Evolutionary conservation across 2,113 vertebrate species (phyloP).

Genomic region (Pangasianodon gigas): DNA sequence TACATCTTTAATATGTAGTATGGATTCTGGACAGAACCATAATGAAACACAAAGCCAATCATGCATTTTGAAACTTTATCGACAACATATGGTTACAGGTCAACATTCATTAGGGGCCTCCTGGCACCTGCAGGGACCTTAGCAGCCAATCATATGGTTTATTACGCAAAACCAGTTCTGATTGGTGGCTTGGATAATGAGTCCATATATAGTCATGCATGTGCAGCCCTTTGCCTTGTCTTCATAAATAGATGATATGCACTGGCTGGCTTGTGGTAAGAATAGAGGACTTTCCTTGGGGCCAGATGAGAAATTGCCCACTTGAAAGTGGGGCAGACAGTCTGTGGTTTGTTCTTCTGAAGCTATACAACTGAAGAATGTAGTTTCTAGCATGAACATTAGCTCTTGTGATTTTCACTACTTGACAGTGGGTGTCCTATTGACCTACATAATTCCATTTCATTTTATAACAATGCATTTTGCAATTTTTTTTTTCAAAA

Average conservation of each 20-base stretch:
- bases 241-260: conserved; percentile 51
- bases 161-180: not conserved
- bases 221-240: conserved; percentile 32
- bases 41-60: not conserved
- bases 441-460: not conserved
- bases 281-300: conserved; percentile 50
- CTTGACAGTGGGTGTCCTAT: not conserved
- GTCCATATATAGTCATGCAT: conserved; percentile 41
- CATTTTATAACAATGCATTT: not conserved
- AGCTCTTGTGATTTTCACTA: not conserved
- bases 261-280: conserved; percentile 47
- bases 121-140: not conserved
- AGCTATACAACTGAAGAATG: not conserved
- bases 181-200: conserved; percentile 37
- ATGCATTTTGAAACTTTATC: not conserved
- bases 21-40: not conserved
- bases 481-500: not conserved
- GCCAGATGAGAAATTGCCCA: conserved; percentile 53
- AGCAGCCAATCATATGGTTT: conserved; percentile 16
- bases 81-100: not conserved
- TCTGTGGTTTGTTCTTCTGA: conserved; percentile 44
- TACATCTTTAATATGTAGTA: not conserved
- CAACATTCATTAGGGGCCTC: not conserved
- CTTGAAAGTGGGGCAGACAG: conserved; percentile 54
- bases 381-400: not conserved